Evolutionary conservation across 2,888 invertebrate genomes (phyloP).

Genomic region (Agrochola macilenta): DNA sequence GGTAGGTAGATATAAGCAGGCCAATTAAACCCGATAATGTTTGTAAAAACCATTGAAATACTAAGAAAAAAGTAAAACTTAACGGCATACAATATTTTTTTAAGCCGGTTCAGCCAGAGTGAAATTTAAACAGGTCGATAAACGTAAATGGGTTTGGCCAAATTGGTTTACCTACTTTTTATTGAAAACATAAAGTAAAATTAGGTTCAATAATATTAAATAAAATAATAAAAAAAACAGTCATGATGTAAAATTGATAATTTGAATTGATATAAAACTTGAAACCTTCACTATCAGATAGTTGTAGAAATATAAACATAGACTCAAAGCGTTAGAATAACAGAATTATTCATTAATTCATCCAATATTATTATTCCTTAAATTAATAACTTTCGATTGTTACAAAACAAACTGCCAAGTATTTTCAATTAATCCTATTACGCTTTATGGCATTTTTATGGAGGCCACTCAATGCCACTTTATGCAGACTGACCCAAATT

Average conservation of each 20-base stretch:
- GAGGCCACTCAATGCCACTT: conserved; percentile 31
- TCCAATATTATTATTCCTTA: background rate
- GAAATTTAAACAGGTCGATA: background rate
- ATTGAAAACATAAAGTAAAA: background rate
- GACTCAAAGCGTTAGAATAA: background rate
- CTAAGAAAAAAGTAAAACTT: background rate
- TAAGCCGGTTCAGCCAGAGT: background rate
- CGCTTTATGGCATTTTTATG: conserved; percentile 31
- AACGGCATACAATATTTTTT: conserved; percentile 9
- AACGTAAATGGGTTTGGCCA: too few relatives aligned
- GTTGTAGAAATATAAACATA: background rate
- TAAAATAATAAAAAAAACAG: background rate
- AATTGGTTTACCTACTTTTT: too few relatives aligned
- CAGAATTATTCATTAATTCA: background rate
- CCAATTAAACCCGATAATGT: background rate
- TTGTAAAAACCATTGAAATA: background rate
- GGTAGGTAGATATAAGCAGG: too few relatives aligned
- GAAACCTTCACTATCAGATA: background rate
- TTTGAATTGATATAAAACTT: background rate
- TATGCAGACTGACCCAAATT: conserved; percentile 22
- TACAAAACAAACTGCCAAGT: conserved; percentile 8
- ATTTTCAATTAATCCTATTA: conserved; percentile 42
- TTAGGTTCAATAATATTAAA: background rate
- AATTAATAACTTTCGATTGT: background rate
- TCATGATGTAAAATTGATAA: background rate